Percentiles rank a stretch among this genome's conserved stretches.
Conservation (phyloP, 2,797 vertebrate species). For the Holocentrus rufus region DNA sequence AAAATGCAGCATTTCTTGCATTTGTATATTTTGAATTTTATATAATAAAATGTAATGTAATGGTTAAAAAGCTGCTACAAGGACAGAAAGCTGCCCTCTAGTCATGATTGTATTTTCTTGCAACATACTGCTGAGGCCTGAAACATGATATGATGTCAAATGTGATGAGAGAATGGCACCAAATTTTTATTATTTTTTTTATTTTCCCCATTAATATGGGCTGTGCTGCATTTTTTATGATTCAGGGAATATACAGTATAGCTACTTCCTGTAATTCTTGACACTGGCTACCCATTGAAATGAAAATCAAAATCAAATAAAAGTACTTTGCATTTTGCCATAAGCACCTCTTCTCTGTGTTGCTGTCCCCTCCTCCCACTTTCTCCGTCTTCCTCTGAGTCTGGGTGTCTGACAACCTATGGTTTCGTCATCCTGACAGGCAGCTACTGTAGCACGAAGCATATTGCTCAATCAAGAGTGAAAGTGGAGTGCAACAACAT, state of each 20-base stretch:
- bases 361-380: background rate
- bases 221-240: background rate
- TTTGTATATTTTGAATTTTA: background rate
- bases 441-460: background rate
- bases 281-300: conserved; percentile 14
- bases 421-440: conserved; percentile 61
- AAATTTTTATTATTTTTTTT: too few relatives aligned
- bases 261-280: conserved; percentile 3
- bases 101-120: too few relatives aligned
- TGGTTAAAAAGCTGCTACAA: background rate
- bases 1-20: background rate
- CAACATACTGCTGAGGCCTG: too few relatives aligned
- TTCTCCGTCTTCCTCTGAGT: too few relatives aligned
- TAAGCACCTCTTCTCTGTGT: conserved; percentile 23
- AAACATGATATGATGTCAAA: background rate
- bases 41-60: background rate
- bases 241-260: background rate
- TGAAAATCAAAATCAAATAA: conserved; percentile 47
- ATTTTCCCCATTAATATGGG: too few relatives aligned
- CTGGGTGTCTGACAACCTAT: conserved; percentile 15
- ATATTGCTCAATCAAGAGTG: conserved; percentile 53
- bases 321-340: conserved; percentile 34
- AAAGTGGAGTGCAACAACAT: conserved; percentile 61
- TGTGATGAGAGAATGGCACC: too few relatives aligned
- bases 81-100: background rate